Evolutionary conservation across 2,113 vertebrate genomes (phyloP), one percentile per base, ranked within the genome.

Genomic region (Myxocyprinus asiaticus): DNA sequence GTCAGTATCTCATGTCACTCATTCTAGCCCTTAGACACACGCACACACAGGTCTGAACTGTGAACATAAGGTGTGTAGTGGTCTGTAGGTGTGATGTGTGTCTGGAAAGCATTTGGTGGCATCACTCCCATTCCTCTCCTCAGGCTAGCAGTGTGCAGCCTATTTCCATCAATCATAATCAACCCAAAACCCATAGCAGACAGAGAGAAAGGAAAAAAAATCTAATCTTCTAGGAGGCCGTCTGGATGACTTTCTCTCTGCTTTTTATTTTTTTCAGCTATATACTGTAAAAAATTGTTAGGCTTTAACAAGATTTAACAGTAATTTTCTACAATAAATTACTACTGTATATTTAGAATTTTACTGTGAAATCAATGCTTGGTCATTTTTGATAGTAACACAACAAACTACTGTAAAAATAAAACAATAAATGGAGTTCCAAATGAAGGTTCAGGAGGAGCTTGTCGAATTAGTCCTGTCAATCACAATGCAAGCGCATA

Each of bases 21-120:
- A 14, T 58, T 58, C 14, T 58, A n/a, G 55, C 55, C 15, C 55
- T 58, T 7, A 58, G 4, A 58, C 71, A 74, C 71, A 62, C 12
- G 59, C 44, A 74, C 71, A 74, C 71, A 74, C 71, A 58, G 55
- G 15, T 53, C 6, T 69, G 6, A 51, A 42, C 42, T 73, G 55
- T 58, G 44, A 9, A 10, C 45, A 43, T 10, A 7, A 14, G 6
- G 22, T 43, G 55, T 15, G 14, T 2, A 14, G 14, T 12, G 14
- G 53, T n/a, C 14, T 58, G 11, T 58, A n/a, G 15, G 14, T n/a
- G n/a, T 5, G 15, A 58, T 9, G 55, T 15, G 55, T 58, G 55
- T 50, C 15, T 63, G 17, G 17, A 74, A 80, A 7, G 12, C 44
- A 74, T 47, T 59, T 65, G 55, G 47, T 51, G 22, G 6, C 12